These are phyloP conservation scores for Struthidea cinerea DNA, from an alignment of 2,113 vertebrate species.

Conservation along the genomic window DNA sequence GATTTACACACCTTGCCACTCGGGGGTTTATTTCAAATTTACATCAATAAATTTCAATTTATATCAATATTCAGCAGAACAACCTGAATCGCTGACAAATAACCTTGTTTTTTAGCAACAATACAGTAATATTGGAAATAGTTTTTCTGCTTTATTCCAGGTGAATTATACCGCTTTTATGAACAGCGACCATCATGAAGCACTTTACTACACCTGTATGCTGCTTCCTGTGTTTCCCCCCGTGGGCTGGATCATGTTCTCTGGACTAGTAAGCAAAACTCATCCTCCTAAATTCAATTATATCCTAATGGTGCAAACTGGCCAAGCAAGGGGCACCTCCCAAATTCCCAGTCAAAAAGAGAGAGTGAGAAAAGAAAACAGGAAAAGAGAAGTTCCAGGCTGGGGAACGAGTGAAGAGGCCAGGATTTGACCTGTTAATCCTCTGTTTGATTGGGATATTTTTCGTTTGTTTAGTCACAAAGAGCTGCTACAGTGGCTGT, in stretches of 20 bases:
- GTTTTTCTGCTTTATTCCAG: background rate
- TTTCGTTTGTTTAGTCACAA: background rate
- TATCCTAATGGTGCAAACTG: background rate
- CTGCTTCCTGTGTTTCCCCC: slow-evolving; percentile 77
- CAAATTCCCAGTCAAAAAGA: background rate
- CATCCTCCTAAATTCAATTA: background rate
- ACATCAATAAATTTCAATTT: background rate
- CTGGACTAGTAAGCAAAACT: background rate
- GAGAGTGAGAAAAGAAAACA: background rate
- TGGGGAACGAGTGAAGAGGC: background rate
- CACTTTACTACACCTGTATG: background rate
- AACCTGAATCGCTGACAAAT: background rate
- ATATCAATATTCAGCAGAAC: background rate
- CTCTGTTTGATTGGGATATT: background rate
- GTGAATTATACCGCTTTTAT: background rate
- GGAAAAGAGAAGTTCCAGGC: background rate
- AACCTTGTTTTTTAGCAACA: background rate
- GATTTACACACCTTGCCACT: background rate
- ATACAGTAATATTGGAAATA: background rate
- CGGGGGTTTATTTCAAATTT: background rate
- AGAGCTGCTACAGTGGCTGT: background rate
- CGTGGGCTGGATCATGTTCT: slow-evolving; percentile 58
- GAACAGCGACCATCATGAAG: rapidly evolving
- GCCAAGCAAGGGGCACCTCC: background rate
- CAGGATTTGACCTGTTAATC: background rate